A percentile compares a stretch with the other conserved stretches of the same genome.
phyloP scores from a whole-genome alignment of 2,113 vertebrate species.

The Crotalus helleri region DNA sequence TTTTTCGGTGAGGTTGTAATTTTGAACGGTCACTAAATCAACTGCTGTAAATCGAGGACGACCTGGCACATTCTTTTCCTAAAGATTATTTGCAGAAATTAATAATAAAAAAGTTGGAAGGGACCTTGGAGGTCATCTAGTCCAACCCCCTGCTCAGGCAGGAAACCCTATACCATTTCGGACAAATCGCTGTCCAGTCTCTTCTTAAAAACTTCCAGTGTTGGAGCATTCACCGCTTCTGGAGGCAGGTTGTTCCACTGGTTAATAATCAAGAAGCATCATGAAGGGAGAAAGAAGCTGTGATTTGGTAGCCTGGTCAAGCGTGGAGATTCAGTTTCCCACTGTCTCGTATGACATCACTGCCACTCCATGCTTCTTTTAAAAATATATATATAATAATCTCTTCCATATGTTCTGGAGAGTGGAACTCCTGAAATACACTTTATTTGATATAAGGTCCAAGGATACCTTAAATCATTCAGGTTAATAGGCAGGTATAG shows the following conservation, averaged over 20 bases:
- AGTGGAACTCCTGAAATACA: conserved; percentile 50
- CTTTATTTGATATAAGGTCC: conserved; percentile 49
- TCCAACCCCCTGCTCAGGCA: too few relatives aligned
- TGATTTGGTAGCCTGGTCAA: conserved; percentile 48
- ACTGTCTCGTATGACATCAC: conserved; percentile 50
- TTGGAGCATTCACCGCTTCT: too few relatives aligned
- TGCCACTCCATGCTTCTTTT: conserved; percentile 40
- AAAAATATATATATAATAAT: conserved; percentile 50
- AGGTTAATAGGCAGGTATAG: conserved; percentile 57
- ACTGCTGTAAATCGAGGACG: too few relatives aligned
- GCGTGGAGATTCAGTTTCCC: not conserved
- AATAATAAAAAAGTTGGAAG: too few relatives aligned
- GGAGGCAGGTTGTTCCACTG: too few relatives aligned
- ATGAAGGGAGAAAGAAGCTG: conserved; percentile 26
- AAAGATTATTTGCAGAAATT: conserved; percentile 9
- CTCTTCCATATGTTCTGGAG: conserved; percentile 57
- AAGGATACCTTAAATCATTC: conserved; percentile 59
- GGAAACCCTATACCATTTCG: too few relatives aligned
- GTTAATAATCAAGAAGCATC: conserved; percentile 30
- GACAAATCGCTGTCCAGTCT: too few relatives aligned
- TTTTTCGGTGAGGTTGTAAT: too few relatives aligned
- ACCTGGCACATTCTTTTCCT: not conserved
- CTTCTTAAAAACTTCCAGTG: too few relatives aligned
- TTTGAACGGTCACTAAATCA: too few relatives aligned
- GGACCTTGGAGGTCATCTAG: too few relatives aligned